phyloP scores from a whole-genome alignment of 2,113 vertebrate species.

The Lamprotornis superbus region DNA sequence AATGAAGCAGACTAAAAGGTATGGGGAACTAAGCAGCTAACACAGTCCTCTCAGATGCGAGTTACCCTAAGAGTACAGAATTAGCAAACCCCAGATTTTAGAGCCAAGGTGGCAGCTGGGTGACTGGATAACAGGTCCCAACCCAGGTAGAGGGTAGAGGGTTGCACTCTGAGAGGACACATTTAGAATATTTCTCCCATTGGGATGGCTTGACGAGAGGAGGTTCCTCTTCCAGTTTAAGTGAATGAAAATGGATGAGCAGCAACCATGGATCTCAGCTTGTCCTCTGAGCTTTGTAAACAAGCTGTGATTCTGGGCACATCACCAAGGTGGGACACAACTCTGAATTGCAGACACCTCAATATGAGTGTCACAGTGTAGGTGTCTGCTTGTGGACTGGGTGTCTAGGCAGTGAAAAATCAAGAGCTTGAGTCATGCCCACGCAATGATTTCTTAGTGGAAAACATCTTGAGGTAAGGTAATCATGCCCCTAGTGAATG shows the following conservation, averaged over 20 bases:
- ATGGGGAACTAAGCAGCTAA: neutral
- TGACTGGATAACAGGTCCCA: neutral
- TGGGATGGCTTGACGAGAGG: neutral
- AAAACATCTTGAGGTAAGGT: slow-evolving; percentile 18
- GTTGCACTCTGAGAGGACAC: neutral
- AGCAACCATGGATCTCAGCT: neutral
- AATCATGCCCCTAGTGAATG: neutral
- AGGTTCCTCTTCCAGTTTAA: neutral
- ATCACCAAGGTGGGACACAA: neutral
- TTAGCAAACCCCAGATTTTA: neutral
- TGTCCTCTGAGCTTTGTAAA: neutral
- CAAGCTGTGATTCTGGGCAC: neutral
- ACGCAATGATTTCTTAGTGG: slow-evolving; percentile 9
- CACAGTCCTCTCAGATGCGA: neutral
- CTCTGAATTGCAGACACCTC: neutral
- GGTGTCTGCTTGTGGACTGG: slow-evolving; percentile 31
- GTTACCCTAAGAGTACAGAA: neutral
- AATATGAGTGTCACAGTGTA: neutral
- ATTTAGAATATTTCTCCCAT: neutral
- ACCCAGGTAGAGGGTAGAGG: no score
- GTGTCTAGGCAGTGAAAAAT: slow-evolving; percentile 58
- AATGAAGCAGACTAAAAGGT: neutral
- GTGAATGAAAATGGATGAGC: neutral
- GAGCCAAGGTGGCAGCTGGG: neutral
- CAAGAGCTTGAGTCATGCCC: slow-evolving; percentile 25